phyloP scores from a whole-genome alignment of 2,113 vertebrate genomes.

The Lepus europaeus region DNA sequence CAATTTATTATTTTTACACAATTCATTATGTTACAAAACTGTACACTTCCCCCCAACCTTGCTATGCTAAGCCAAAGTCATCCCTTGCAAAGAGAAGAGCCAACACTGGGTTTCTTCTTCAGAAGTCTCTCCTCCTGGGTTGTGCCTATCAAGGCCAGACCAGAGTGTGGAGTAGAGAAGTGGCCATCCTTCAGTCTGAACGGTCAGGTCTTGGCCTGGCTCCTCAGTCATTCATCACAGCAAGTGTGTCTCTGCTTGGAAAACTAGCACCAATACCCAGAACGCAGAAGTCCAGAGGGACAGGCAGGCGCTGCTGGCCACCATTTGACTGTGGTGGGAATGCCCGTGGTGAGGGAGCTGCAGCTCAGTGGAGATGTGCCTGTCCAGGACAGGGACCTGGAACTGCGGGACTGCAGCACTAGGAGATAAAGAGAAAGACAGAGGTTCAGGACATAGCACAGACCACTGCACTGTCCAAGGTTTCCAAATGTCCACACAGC shows the following conservation, averaged over 20 bases:
- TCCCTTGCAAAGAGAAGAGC: conserved; percentile 90
- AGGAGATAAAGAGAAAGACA: conserved; percentile 70
- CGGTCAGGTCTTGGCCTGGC: not conserved
- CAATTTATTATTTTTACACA: conserved; percentile 84
- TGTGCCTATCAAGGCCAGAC: conserved; percentile 73
- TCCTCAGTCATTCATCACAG: not conserved
- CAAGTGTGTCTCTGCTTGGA: conserved; percentile 70
- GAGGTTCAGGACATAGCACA: not conserved
- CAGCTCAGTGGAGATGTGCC: conserved; percentile 88
- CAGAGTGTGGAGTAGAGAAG: conserved; percentile 62
- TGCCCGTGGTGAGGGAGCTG: conserved; percentile 69
- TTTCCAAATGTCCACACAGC: fast-evolving
- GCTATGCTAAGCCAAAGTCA: conserved; percentile 83
- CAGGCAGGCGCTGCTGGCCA: conserved; percentile 60
- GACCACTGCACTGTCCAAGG: not conserved
- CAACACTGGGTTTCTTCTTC: conserved; percentile 84
- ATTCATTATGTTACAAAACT: conserved; percentile 90
- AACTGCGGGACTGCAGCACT: conserved; percentile 88
- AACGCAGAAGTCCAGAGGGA: conserved; percentile 70
- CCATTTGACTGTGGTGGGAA: conserved; percentile 75
- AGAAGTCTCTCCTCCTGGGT: conserved; percentile 77
- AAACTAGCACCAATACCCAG: conserved; percentile 74
- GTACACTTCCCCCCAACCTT: conserved; percentile 85
- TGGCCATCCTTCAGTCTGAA: not conserved
- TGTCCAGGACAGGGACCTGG: conserved; percentile 89